Percentiles rank a stretch among this genome's conserved stretches.
Evolutionary conservation across 2,888 invertebrate genomes (phyloP).

Genomic region (Adelognathus sp.): DNA sequence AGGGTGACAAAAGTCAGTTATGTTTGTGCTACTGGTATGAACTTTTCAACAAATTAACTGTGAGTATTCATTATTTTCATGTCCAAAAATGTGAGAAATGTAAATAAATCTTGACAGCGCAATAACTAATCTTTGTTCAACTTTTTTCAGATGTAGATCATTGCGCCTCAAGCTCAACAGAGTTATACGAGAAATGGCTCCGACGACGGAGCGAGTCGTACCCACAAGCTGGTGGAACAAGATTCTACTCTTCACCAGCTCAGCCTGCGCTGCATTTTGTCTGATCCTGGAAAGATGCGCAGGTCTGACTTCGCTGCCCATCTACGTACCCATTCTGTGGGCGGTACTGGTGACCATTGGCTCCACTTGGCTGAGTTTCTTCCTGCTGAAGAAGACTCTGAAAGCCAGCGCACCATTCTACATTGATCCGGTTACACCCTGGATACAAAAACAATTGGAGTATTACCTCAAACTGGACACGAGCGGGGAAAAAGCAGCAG

Average conservation of each 20-base stretch:
- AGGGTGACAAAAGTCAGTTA: background rate
- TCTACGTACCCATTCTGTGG: constrained; percentile 74
- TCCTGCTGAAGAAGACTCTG: constrained; percentile 69
- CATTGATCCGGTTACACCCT: constrained; percentile 66
- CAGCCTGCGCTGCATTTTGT: constrained; percentile 65
- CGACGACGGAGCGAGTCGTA: constrained; percentile 65
- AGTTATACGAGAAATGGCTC: background rate
- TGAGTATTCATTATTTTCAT: background rate
- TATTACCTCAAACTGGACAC: constrained; percentile 40
- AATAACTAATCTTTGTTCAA: background rate
- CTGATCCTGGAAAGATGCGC: constrained; percentile 71
- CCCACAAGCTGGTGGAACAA: constrained; percentile 75
- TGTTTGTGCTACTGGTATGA: background rate
- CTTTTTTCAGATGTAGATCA: background rate
- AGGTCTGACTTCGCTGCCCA: constrained; percentile 67
- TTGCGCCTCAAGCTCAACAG: background rate
- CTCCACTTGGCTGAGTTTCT: constrained; percentile 75
- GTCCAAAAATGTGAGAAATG: no score
- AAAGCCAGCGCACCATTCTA: constrained; percentile 71
- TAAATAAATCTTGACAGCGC: no score
- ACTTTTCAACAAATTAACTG: background rate
- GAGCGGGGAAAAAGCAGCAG: constrained; percentile 20
- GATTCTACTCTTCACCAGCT: constrained; percentile 68
- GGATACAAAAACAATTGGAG: constrained; percentile 64
- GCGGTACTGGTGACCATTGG: constrained; percentile 69